phyloP scores from a whole-genome alignment of 1,140 invertebrate genomes.

The Bombus breviceps region DNA sequence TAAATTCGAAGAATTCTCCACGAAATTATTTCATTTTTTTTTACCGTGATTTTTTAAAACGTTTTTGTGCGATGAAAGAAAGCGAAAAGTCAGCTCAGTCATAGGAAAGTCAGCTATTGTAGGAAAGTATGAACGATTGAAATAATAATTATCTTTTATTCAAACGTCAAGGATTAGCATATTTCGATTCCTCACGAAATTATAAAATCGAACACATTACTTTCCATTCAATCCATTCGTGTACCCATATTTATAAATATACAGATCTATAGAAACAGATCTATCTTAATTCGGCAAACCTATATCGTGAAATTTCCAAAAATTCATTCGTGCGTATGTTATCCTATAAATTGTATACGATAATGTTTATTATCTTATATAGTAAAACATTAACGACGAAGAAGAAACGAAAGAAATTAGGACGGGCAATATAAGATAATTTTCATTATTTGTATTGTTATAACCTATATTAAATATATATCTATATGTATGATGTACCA shows the following conservation, averaged over 20 bases:
- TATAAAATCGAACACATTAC: not conserved
- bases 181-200: not conserved
- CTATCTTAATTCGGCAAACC: not conserved
- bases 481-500: constrained; percentile 19
- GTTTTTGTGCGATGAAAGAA: no score
- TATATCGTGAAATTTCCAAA: not conserved
- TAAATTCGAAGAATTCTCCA: no score
- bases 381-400: not conserved
- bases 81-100: no score
- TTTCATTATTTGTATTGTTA: not conserved
- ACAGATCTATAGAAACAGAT: not conserved
- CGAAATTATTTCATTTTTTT: no score
- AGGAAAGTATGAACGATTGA: not conserved
- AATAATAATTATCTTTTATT: not conserved
- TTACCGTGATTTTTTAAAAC: no score
- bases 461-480: not conserved
- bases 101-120: not conserved
- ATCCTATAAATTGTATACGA: not conserved
- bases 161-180: not conserved
- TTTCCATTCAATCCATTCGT: not conserved
- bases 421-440: not conserved
- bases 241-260: not conserved
- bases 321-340: not conserved
- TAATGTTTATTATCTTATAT: constrained; percentile 18
- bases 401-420: not conserved